Percentiles rank a stretch among this genome's conserved stretches.
phyloP scores from a whole-genome alignment of 2,888 invertebrate genomes.

The Sepioteuthis lessoniana region DNA sequence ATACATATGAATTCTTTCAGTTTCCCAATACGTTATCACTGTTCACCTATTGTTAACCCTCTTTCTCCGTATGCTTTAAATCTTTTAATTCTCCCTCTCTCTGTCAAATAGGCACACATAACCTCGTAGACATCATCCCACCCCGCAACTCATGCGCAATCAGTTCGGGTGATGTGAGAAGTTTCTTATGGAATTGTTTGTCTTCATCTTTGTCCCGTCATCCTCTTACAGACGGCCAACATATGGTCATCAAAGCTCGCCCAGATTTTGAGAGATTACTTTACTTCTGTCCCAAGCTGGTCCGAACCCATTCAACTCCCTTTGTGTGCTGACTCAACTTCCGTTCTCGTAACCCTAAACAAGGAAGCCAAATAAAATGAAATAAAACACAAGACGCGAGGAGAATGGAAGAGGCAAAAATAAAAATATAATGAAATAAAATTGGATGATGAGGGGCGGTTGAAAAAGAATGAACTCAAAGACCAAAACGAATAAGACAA shows the following conservation, averaged over 20 bases:
- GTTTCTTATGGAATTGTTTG: not conserved
- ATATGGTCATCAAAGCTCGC: not conserved
- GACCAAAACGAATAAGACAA: not conserved
- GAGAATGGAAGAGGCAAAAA: not conserved
- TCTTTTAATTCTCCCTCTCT: not conserved
- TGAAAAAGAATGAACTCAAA: not conserved
- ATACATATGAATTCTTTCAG: too few relatives aligned
- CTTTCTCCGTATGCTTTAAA: not conserved
- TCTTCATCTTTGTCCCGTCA: not conserved
- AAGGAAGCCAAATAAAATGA: not conserved
- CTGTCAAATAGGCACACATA: not conserved
- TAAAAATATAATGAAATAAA: not conserved
- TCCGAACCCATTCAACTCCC: conserved; percentile 14
- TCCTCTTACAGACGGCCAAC: conserved; percentile 1
- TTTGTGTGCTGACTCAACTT: conserved; percentile 33
- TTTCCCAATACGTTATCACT: not conserved
- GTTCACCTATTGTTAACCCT: not conserved
- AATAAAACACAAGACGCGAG: not conserved
- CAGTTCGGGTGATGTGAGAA: not conserved
- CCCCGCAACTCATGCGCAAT: not conserved
- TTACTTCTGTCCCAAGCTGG: not conserved
- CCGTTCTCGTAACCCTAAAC: conserved; percentile 33
- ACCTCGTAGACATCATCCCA: not conserved
- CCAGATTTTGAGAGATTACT: not conserved
- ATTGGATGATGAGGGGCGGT: not conserved